A percentile compares a stretch with the other conserved stretches of the same genome.
phyloP scores from a whole-genome alignment of 2,888 invertebrate species.

The Coelopa pilipes region DNA sequence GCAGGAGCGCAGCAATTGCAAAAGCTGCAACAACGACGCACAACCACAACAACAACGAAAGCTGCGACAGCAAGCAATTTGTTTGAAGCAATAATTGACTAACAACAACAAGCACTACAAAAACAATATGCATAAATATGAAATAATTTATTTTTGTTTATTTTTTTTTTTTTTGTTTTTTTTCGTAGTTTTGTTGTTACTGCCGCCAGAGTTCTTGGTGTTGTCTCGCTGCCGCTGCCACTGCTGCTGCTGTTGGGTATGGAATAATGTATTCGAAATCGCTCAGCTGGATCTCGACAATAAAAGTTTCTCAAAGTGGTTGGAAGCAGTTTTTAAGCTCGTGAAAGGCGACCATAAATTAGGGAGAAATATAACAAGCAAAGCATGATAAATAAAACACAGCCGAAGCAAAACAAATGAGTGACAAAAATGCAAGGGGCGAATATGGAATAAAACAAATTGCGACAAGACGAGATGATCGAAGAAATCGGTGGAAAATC shows the following conservation, averaged over 20 bases:
- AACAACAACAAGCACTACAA: neutral
- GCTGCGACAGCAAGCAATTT: neutral
- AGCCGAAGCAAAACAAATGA: no score
- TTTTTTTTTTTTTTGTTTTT: neutral
- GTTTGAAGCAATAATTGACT: conserved; percentile 10
- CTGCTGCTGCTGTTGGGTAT: no score
- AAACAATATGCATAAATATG: neutral
- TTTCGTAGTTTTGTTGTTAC: neutral
- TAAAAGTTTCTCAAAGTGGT: no score
- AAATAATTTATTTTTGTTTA: conserved; percentile 4
- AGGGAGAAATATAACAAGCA: no score
- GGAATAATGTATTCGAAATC: neutral
- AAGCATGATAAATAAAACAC: no score
- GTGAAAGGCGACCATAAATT: no score
- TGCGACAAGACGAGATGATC: neutral
- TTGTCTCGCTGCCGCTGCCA: no score
- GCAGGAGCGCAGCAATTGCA: neutral
- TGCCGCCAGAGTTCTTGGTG: neutral
- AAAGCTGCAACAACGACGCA: neutral
- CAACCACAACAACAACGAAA: neutral
- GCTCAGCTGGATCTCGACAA: no score
- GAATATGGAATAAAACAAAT: neutral
- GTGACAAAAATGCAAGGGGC: neutral
- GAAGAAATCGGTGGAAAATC: neutral
- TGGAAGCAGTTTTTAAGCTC: no score